Conservation (phyloP, 2,888 invertebrate species). For the Seladonia tumulorum region DNA sequence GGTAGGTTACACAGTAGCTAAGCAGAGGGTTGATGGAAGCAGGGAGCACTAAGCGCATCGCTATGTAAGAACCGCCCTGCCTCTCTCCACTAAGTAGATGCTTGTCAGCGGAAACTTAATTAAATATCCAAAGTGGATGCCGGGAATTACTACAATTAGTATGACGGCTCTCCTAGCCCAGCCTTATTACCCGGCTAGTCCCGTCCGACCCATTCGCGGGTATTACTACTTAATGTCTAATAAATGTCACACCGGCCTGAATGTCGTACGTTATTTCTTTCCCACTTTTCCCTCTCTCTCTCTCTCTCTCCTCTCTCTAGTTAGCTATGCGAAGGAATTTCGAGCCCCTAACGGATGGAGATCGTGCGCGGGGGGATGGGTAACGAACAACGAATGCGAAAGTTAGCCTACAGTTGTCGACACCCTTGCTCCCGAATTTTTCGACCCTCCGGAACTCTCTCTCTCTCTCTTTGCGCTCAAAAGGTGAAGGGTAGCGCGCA, state of each 20-base stretch:
- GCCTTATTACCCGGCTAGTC: constrained; percentile 76
- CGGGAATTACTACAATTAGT: constrained; percentile 84
- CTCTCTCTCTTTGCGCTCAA: background rate
- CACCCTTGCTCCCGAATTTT: constrained; percentile 47
- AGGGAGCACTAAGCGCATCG: constrained; percentile 59
- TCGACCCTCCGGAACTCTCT: constrained; percentile 1
- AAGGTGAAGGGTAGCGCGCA: constrained; percentile 6
- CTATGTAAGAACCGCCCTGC: constrained; percentile 67
- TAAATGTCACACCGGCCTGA: constrained; percentile 80
- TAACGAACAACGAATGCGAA: constrained; percentile 54
- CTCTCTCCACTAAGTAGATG: constrained; percentile 78
- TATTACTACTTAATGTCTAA: constrained; percentile 84
- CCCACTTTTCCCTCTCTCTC: constrained; percentile 39
- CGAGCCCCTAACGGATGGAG: constrained; percentile 17
- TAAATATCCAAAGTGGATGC: constrained; percentile 84
- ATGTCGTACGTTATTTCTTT: constrained; percentile 72
- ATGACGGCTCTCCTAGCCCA: constrained; percentile 80
- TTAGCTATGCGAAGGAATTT: constrained; percentile 57
- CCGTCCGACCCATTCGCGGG: constrained; percentile 79
- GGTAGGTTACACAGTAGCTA: constrained; percentile 68
- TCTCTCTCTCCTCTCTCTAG: constrained; percentile 6
- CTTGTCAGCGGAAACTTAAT: constrained; percentile 84
- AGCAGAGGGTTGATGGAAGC: constrained; percentile 63
- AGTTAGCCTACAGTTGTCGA: constrained; percentile 64
- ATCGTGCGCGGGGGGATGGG: background rate